Evolutionary conservation across 2,888 invertebrate species (phyloP), one percentile per base, ranked within the genome.

Genomic region (Tipula lateralis): DNA sequence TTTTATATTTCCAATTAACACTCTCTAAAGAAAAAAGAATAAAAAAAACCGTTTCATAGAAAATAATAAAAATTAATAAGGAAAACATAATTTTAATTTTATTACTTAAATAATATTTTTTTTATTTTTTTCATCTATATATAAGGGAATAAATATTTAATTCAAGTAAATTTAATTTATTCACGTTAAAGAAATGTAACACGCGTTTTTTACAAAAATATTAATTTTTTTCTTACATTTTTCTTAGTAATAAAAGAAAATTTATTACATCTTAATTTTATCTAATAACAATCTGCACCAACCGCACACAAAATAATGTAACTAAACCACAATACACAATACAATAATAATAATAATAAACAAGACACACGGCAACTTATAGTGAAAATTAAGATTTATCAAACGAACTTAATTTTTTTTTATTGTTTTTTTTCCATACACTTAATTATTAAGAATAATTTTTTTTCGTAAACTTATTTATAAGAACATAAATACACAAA

Each of bases 11-110:
- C 66, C 66, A 66, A 66, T 66, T 66, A 66, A 66, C 66, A 66
- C 66, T 66, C 66, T 66, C 66, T 66, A 3, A 66, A 24, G 66
- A 66, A 24, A 24, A 66, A 66, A 7, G 9, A 24, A 66, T 24
- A 24, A 66, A 24, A 66, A 66, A 6, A 66, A 24, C 9, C 19
- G 24, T 66, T 66, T 66, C 66, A 66, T 66, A 66, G 66, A 66
- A 66, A 66, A 66, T 66, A 66, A 66, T 66, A 66, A 66, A 66
- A 66, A 66, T 66, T 66, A 66, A 66, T 66, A 66, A 66, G 66
- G 66, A 66, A 66, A 66, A 66, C 66, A 66, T 66, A 66, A 66
- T 66, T 66, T 66, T 66, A 66, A 66, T 66, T 66, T 66, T 66
- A 66, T 66, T 66, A 66, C 66, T 66, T 66, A 66, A 66, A 66